These are phyloP conservation scores for Bimastos eiseni DNA, from an alignment of 2,888 invertebrate species.

Conservation along the genomic window DNA sequence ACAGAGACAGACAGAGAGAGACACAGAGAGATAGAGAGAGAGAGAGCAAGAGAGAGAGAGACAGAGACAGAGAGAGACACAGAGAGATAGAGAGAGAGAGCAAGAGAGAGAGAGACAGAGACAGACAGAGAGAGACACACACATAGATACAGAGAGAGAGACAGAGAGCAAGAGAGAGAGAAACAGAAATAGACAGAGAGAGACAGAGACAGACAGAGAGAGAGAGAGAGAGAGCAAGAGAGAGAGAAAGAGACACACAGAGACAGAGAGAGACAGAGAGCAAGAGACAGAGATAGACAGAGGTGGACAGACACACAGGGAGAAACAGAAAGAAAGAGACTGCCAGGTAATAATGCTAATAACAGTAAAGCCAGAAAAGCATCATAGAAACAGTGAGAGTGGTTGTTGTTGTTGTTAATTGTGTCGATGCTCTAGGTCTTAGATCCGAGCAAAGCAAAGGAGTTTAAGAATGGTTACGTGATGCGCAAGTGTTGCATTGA, in stretches of 20 bases:
- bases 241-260: no score
- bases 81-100: neutral
- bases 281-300: no score
- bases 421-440: neutral
- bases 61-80: neutral
- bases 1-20: neutral
- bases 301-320: no score
- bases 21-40: neutral
- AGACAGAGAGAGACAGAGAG: no score
- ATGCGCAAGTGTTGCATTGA: conserved; percentile 97
- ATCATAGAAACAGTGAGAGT: neutral
- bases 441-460: conserved; percentile 70
- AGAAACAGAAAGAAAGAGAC: no score
- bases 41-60: neutral
- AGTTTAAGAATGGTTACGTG: conserved; percentile 97
- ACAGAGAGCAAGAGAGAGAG: no score
- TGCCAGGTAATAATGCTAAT: no score
- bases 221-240: no score
- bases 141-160: no score
- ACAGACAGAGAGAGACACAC: no score
- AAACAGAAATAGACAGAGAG: neutral
- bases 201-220: no score
- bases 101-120: no score
- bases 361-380: neutral
- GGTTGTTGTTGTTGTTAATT: neutral